Evolutionary conservation across 23 tunicate species (phyloP), one percentile per base, ranked within the genome.

Genomic region (Phallusia fumigata): DNA sequence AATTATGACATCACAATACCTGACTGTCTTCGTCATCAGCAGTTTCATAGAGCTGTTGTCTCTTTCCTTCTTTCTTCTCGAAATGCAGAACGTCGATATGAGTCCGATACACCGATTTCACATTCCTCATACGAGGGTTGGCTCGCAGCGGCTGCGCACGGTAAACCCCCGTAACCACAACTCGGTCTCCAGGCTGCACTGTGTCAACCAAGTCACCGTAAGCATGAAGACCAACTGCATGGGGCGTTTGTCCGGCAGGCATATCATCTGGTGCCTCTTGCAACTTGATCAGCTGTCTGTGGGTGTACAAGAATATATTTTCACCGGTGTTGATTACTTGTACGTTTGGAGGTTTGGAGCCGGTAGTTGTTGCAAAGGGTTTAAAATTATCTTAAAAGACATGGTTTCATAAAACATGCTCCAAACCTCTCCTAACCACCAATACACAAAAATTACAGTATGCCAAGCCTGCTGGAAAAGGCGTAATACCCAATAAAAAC

Each of bases 231-330:
- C 92, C 47, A 1, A 96, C 86, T 19, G 99, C 92, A 75, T 96
- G 99, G 15, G 99, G 99, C 18, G 99, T 96, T 76, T 96, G 96
- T 18, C 99, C 99, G 24, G 99, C 97, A 2, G 99, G 99, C 99
- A 96, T 96, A 77, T 96, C 99, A 50, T 96, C 99, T 13, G 99
- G 99, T 0, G 96, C 65, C 76, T 96, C 99, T 88, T 96, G 99
- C 8, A 96, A 87, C 58, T 96, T 96, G 33, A 96, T 73, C 30
- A 96, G 32, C 53, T 96, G 99, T 51, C 95, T 91, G 78, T 31
- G 32, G 10, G 47, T 40, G 47, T 40, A 40, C 10, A 40, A 40
- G 47, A 40, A 10, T 3, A 40, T 3, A 40, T 3, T 40, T 5
- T 40, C 5, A 40, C 47, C 47, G 5, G 5, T 10, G 5, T 40